phyloP scores from a whole-genome alignment of 2,797 vertebrate genomes.

The Clarias pachynema region DNA sequence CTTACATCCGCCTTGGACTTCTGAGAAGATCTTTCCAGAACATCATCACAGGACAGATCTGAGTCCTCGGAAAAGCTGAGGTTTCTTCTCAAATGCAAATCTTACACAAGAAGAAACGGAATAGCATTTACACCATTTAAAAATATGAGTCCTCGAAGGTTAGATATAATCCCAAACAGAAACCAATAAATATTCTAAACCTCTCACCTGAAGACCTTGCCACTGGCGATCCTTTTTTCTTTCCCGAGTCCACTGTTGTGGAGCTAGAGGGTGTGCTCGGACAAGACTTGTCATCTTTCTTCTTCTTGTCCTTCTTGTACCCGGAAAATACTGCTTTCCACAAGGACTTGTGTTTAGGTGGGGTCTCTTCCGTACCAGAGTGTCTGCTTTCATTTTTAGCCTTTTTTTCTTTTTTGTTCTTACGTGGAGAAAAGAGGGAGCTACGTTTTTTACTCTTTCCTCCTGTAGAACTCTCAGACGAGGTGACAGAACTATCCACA shows the following conservation, averaged over 20 bases:
- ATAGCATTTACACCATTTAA: background rate
- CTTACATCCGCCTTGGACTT: constrained; percentile 93
- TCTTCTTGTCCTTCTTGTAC: constrained; percentile 97
- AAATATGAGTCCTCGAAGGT: background rate
- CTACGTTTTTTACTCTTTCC: constrained; percentile 92
- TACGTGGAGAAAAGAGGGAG: constrained; percentile 94
- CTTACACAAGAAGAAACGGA: constrained; percentile 64
- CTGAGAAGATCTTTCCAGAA: constrained; percentile 92
- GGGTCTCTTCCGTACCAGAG: constrained; percentile 79
- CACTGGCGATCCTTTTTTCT: constrained; percentile 74
- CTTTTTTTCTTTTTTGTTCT: constrained; percentile 96
- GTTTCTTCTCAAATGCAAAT: constrained; percentile 85
- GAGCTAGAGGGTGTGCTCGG: constrained; percentile 90
- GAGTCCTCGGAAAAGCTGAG: constrained; percentile 96
- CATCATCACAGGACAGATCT: constrained; percentile 93
- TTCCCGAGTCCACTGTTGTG: constrained; percentile 86
- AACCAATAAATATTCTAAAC: background rate
- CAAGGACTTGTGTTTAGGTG: constrained; percentile 88
- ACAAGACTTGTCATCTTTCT: constrained; percentile 89
- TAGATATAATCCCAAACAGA: background rate
- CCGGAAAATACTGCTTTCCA: constrained; percentile 98
- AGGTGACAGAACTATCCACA: constrained; percentile 86
- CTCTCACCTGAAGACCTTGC: constrained; percentile 81
- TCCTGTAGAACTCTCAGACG: constrained; percentile 85
- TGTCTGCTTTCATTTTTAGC: constrained; percentile 83